Evolutionary conservation across 2,797 vertebrate species (phyloP).

Genomic region (Peromyscus eremicus): DNA sequence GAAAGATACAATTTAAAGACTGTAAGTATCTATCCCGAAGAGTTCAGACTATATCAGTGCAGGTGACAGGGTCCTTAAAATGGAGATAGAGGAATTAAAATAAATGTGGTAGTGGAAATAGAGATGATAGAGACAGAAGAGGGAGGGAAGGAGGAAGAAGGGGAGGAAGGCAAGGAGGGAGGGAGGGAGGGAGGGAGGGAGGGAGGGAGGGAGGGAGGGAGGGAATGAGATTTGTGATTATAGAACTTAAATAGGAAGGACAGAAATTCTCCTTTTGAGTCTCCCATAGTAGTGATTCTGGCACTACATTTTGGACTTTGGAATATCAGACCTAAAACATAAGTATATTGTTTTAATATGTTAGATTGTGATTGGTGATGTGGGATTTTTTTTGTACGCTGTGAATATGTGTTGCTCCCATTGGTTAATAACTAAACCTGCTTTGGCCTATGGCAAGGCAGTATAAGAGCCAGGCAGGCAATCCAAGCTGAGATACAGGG

Average conservation of each 20-base stretch:
- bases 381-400: too few species aligned
- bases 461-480: too few species aligned
- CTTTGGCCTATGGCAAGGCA: too few species aligned
- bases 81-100: not conserved
- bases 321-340: not conserved
- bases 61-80: not conserved
- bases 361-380: not conserved
- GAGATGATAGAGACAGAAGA: not conserved
- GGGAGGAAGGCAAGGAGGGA: too few species aligned
- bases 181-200: not conserved
- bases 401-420: too few species aligned
- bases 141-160: not conserved
- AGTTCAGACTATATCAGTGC: not conserved
- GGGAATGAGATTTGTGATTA: not conserved
- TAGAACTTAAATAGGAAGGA: not conserved
- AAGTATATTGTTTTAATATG: not conserved
- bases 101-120: not conserved
- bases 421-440: too few species aligned
- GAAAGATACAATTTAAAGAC: not conserved
- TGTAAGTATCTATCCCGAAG: not conserved
- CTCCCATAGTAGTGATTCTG: not conserved
- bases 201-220: too few species aligned
- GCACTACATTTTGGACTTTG: not conserved
- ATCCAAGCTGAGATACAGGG: too few species aligned
- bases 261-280: not conserved